Evolutionary conservation across 1,140 invertebrate genomes (phyloP).

Genomic region (Odontomachus brunneus): DNA sequence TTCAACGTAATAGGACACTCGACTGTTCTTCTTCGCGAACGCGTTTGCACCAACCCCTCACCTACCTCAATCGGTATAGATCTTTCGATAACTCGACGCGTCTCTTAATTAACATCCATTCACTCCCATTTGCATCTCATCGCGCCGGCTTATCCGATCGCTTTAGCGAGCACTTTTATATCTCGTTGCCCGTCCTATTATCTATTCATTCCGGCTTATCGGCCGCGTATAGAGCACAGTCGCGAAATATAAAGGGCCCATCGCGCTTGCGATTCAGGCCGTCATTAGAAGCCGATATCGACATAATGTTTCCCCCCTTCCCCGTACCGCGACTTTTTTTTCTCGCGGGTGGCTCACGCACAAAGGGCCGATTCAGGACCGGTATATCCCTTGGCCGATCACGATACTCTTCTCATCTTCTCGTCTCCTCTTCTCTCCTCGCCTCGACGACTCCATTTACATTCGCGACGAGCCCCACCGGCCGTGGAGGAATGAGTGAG

Average conservation of each 20-base stretch:
- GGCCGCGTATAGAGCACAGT: constrained; percentile 19
- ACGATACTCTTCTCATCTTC: not conserved
- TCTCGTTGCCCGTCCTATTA: constrained; percentile 1
- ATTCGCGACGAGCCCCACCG: constrained; percentile 53
- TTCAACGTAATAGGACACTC: too few species aligned
- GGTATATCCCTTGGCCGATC: constrained; percentile 42
- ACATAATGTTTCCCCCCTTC: constrained; percentile 29
- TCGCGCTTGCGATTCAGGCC: constrained; percentile 40
- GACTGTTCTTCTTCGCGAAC: too few species aligned
- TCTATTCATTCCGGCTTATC: constrained; percentile 44
- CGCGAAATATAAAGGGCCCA: constrained; percentile 69
- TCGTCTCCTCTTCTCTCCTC: constrained; percentile 21
- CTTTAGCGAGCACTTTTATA: constrained; percentile 43
- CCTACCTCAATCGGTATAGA: not conserved
- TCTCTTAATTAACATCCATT: constrained; percentile 52
- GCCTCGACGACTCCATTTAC: constrained; percentile 69
- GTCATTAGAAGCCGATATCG: constrained; percentile 52
- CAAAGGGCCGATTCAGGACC: constrained; percentile 49
- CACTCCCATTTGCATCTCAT: constrained; percentile 35
- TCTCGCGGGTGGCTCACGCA: constrained; percentile 3
- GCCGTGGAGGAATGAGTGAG: constrained; percentile 53
- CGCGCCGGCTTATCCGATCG: constrained; percentile 24
- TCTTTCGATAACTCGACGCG: constrained; percentile 10
- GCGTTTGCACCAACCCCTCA: too few species aligned
- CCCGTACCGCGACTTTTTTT: not conserved